phyloP scores from a whole-genome alignment of 2,888 invertebrate species.

The Andrena marginata region DNA sequence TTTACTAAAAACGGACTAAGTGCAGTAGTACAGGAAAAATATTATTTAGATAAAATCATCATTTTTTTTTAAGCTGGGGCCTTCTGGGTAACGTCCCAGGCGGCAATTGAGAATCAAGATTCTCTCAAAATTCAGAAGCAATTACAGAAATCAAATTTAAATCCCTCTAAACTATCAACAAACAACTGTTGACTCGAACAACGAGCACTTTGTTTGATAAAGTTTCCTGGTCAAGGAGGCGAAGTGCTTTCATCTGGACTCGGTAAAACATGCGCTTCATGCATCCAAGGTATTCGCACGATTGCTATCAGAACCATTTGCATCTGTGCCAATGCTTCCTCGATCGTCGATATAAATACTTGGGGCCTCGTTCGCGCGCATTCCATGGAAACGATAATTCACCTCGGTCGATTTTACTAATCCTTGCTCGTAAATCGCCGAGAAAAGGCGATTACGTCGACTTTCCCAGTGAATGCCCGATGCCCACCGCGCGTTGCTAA shows the following conservation, averaged over 20 bases:
- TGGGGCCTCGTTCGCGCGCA: constrained; percentile 21
- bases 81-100: too few species aligned
- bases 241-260: constrained; percentile 3
- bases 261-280: background rate
- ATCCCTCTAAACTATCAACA: too few species aligned
- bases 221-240: constrained; percentile 9
- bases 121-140: too few species aligned
- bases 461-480: background rate
- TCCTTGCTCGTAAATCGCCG: constrained; percentile 12
- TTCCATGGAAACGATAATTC: constrained; percentile 35
- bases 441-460: background rate
- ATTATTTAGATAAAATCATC: too few species aligned
- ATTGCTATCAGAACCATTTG: constrained; percentile 27
- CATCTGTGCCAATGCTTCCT: constrained; percentile 39
- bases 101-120: too few species aligned
- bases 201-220: background rate
- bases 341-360: constrained; percentile 14
- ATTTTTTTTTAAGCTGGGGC: too few species aligned
- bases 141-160: too few species aligned
- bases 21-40: too few species aligned
- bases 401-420: constrained; percentile 1
- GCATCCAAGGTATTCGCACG: constrained; percentile 13
- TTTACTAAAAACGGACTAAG: too few species aligned
- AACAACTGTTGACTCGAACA: background rate
- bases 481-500: constrained; percentile 12